These are phyloP conservation scores for Burhinus bistriatus DNA, from an alignment of 2,113 vertebrate genomes.

Conservation along the genomic window DNA sequence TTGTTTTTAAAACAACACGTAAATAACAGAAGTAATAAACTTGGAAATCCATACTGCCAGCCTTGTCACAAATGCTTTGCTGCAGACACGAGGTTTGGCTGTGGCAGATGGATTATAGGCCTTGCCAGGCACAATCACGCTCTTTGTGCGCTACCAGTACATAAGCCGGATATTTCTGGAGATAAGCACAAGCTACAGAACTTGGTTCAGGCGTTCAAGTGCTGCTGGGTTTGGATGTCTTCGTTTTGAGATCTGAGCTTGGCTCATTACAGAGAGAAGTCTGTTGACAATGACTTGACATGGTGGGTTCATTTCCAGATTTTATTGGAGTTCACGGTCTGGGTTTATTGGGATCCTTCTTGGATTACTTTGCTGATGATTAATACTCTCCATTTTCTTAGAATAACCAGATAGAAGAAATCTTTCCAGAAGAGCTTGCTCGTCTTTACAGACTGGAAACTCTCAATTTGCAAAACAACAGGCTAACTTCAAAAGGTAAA, in stretches of 20 bases:
- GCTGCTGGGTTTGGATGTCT: background rate
- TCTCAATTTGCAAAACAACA: slow-evolving; percentile 96
- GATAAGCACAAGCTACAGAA: background rate
- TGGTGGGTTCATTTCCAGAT: background rate
- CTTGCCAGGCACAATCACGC: background rate
- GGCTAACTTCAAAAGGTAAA: slow-evolving; percentile 89
- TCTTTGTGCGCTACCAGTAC: background rate
- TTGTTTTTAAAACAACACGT: background rate
- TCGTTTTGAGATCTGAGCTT: background rate
- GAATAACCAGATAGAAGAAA: slow-evolving; percentile 94
- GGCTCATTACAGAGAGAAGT: background rate
- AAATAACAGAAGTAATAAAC: background rate
- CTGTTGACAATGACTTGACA: background rate
- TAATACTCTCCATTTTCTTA: slow-evolving; percentile 53
- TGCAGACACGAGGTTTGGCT: background rate
- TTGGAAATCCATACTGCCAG: background rate
- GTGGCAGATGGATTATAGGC: background rate
- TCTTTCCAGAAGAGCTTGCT: slow-evolving; percentile 87
- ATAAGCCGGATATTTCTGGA: background rate
- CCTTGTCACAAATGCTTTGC: background rate
- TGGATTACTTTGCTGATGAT: slow-evolving; percentile 38
- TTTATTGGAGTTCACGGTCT: background rate
- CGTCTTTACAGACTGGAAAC: slow-evolving; percentile 89
- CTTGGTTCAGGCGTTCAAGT: background rate
- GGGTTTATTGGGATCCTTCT: background rate